These are phyloP conservation scores for Bujurquina vittata DNA, from an alignment of 2,113 vertebrate species.

Conservation along the genomic window DNA sequence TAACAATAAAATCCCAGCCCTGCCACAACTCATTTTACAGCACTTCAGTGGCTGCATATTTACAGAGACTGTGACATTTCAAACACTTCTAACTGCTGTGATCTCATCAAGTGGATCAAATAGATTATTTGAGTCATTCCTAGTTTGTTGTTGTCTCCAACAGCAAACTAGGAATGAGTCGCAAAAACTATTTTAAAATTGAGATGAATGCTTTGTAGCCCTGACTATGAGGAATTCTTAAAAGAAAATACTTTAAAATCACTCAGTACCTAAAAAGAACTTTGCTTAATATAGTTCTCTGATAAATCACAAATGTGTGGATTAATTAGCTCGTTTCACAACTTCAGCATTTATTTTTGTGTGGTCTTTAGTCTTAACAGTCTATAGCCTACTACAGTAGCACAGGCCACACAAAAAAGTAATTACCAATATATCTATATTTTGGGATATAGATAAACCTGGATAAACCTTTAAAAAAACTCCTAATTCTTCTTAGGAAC, in stretches of 20 bases:
- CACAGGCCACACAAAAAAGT: neutral
- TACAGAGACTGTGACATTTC: neutral
- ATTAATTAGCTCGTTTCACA: neutral
- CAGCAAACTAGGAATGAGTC: neutral
- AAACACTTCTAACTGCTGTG: neutral
- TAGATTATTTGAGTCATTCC: neutral
- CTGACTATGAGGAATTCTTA: no score
- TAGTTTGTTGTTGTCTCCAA: neutral
- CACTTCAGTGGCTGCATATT: neutral
- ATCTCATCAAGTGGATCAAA: neutral
- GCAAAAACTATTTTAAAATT: neutral
- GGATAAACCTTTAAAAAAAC: neutral
- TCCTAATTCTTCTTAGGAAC: neutral
- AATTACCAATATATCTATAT: neutral
- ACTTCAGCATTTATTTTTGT: neutral
- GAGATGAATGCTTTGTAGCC: neutral
- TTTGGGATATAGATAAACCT: no score
- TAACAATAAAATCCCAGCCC: slow-evolving; percentile 17
- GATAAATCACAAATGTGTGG: neutral
- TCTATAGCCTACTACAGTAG: neutral
- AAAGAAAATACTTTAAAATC: no score
- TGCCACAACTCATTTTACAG: neutral
- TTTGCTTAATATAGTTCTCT: neutral
- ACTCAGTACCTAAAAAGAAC: no score
- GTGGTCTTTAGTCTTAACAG: neutral